Evolutionary conservation across 2,797 vertebrate genomes (phyloP).

Genomic region (Astyanax mexicanus): DNA sequence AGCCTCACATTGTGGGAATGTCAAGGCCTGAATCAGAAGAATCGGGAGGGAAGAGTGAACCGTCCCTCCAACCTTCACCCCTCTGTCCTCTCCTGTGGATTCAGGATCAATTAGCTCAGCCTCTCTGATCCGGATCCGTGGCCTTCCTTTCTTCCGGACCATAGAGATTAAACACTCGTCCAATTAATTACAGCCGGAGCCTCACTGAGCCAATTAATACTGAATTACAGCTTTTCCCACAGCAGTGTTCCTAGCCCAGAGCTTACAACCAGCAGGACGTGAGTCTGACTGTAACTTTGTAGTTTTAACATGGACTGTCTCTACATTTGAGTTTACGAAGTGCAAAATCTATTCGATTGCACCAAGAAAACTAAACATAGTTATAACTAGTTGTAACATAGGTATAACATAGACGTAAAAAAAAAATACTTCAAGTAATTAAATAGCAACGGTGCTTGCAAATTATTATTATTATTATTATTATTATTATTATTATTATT

Average conservation of each 20-base stretch:
- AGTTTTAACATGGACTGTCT: too few species aligned
- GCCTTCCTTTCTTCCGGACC: conserved; percentile 21
- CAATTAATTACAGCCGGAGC: conserved; percentile 84
- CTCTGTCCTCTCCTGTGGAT: conserved; percentile 13
- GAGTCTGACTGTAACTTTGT: too few species aligned
- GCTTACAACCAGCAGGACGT: not conserved
- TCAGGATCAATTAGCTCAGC: conserved; percentile 11
- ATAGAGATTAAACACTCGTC: conserved; percentile 86
- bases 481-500: too few species aligned
- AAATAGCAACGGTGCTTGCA: too few species aligned
- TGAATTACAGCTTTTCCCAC: conserved; percentile 70
- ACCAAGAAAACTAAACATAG: too few species aligned
- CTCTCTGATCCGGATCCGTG: not conserved
- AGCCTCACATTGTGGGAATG: conserved; percentile 8
- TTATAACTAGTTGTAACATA: too few species aligned
- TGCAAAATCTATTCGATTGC: too few species aligned
- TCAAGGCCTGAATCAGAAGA: conserved; percentile 2
- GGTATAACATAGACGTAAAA: too few species aligned
- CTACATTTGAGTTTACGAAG: too few species aligned
- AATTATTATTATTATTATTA: too few species aligned
- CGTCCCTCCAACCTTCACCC: not conserved
- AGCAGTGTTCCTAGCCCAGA: conserved; percentile 24
- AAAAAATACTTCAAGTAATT: too few species aligned
- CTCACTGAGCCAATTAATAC: conserved; percentile 78
- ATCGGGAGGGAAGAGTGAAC: not conserved